Evolutionary conservation across 2,888 invertebrate genomes (phyloP).

Genomic region (Eupithecia vulgata): DNA sequence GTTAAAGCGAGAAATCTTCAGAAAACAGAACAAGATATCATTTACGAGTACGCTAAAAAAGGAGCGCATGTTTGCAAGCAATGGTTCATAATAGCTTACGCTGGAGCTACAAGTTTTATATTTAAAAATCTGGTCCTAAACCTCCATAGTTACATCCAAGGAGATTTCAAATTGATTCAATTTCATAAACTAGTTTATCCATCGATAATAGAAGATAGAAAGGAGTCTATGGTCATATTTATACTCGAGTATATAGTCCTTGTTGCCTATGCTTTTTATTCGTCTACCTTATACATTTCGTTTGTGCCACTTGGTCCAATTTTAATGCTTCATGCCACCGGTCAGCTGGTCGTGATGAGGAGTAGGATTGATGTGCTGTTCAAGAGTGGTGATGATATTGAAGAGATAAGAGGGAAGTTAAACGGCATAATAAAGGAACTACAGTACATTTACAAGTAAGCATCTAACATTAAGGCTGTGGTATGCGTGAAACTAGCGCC

Average conservation of each 20-base stretch:
- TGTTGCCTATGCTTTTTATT: slow-evolving; percentile 42
- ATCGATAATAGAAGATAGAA: slow-evolving; percentile 46
- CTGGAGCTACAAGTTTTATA: slow-evolving; percentile 34
- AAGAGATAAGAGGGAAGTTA: slow-evolving; percentile 45
- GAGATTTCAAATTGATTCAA: slow-evolving; percentile 48
- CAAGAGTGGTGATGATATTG: slow-evolving; percentile 34
- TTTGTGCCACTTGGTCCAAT: slow-evolving; percentile 62
- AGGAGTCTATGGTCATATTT: slow-evolving; percentile 45
- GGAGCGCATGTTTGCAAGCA: slow-evolving; percentile 49
- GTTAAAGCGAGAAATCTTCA: slow-evolving; percentile 35
- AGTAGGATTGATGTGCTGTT: slow-evolving; percentile 51
- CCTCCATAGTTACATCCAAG: slow-evolving; percentile 13
- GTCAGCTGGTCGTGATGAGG: slow-evolving; percentile 58
- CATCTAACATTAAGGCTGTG: too few relatives aligned
- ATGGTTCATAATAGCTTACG: slow-evolving; percentile 45
- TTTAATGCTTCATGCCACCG: slow-evolving; percentile 62
- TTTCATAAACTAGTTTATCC: slow-evolving; percentile 54
- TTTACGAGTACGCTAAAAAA: slow-evolving; percentile 47
- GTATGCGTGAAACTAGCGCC: too few relatives aligned
- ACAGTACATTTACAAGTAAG: slow-evolving; percentile 53
- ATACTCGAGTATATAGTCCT: slow-evolving; percentile 29
- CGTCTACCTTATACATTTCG: slow-evolving; percentile 48
- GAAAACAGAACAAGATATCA: slow-evolving; percentile 45
- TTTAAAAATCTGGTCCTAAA: slow-evolving; percentile 45
- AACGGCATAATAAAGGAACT: slow-evolving; percentile 48